Evolutionary conservation across 2,797 vertebrate species (phyloP).

Genomic region (Eulemur albifrons): DNA sequence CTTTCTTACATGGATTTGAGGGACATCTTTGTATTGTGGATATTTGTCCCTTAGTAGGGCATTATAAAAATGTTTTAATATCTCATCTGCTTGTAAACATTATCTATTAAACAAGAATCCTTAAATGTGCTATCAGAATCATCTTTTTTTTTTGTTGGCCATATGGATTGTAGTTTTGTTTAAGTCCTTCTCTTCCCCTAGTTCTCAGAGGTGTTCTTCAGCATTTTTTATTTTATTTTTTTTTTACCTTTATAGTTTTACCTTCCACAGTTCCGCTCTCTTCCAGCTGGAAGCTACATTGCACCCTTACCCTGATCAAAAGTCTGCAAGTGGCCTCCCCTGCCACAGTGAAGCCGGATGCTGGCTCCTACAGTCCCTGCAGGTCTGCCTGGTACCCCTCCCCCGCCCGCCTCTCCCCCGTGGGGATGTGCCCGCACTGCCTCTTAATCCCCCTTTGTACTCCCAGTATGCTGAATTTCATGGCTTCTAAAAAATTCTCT

Average conservation of each 20-base stretch:
- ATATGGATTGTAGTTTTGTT: not conserved
- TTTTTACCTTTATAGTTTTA: slow-evolving; percentile 7
- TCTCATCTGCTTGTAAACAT: not conserved
- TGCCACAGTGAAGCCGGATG: not conserved
- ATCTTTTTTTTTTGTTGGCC: not conserved
- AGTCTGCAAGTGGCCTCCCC: not conserved
- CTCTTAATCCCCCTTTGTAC: not conserved
- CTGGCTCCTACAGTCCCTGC: too few species aligned
- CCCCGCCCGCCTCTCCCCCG: rapidly evolving
- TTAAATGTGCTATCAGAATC: not conserved
- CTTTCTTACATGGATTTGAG: not conserved
- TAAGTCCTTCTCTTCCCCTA: not conserved
- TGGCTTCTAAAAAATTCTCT: not conserved
- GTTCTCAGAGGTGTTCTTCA: not conserved
- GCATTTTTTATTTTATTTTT: not conserved
- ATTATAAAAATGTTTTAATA: not conserved
- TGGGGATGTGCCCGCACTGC: not conserved
- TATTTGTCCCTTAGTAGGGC: not conserved
- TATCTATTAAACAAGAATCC: not conserved
- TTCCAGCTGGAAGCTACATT: not conserved
- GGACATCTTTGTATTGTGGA: not conserved
- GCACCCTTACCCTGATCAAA: not conserved
- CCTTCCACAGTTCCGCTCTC: not conserved
- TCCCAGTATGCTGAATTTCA: not conserved
- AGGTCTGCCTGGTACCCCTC: not conserved